phyloP scores from a whole-genome alignment of 2,113 vertebrate genomes.

The Pomatorhinus ruficollis region DNA sequence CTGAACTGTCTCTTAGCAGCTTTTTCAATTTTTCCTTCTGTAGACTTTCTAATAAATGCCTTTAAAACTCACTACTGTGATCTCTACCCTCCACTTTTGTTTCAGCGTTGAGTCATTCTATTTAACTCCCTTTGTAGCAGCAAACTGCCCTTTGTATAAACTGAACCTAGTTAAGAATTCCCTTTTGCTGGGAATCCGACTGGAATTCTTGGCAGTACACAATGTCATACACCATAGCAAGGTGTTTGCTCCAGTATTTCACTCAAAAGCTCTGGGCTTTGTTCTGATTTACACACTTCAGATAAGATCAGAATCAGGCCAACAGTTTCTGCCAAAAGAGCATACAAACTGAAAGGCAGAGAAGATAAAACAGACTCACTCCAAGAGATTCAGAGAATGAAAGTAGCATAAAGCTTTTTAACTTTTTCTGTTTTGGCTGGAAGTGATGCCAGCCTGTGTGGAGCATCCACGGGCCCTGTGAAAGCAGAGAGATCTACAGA shows the following conservation, averaged over 20 bases:
- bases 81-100: neutral
- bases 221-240: neutral
- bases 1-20: neutral
- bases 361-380: slow-evolving; percentile 49
- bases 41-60: neutral
- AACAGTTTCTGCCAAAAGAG: slow-evolving; percentile 40
- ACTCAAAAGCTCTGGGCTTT: slow-evolving; percentile 15
- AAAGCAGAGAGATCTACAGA: neutral
- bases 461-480: neutral
- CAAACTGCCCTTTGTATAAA: slow-evolving; percentile 29
- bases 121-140: slow-evolving; percentile 29
- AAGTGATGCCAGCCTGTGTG: neutral
- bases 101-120: slow-evolving; percentile 26
- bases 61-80: neutral
- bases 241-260: slow-evolving; percentile 28
- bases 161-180: slow-evolving; percentile 52
- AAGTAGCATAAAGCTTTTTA: slow-evolving; percentile 24
- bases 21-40: neutral
- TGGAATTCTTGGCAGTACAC: slow-evolving; percentile 21
- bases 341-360: slow-evolving; percentile 33
- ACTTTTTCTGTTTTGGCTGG: slow-evolving; percentile 9
- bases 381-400: slow-evolving; percentile 23
- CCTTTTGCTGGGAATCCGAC: neutral
- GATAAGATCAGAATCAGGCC: slow-evolving; percentile 49
- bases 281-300: slow-evolving; percentile 50